Conservation (phyloP, 2,113 vertebrate species). For the Abramis brama region DNA sequence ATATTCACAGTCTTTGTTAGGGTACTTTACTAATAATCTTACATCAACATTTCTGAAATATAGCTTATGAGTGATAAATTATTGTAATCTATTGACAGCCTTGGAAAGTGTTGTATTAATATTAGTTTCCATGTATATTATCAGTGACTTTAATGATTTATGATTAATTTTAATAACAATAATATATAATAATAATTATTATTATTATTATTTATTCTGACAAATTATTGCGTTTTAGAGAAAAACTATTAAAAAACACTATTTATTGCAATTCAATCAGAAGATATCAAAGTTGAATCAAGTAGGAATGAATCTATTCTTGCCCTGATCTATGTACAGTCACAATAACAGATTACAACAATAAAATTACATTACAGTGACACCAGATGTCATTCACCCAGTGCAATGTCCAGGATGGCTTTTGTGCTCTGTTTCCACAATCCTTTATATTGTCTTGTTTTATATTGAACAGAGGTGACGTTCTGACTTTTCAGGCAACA, state of each 20-base stretch:
- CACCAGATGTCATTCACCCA: not conserved
- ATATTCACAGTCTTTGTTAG: not conserved
- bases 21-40: not conserved
- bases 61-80: not conserved
- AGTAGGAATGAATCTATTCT: not conserved
- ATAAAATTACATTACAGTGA: not conserved
- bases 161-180: not conserved
- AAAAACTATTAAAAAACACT: not conserved
- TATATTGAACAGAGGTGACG: not conserved
- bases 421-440: slow-evolving; percentile 15
- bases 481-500: not conserved
- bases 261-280: not conserved
- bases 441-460: slow-evolving; percentile 2
- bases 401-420: not conserved
- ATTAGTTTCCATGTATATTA: not conserved
- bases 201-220: not conserved
- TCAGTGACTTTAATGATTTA: not conserved
- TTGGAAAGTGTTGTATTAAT: not conserved
- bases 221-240: not conserved
- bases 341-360: slow-evolving; percentile 1
- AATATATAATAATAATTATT: too few species aligned
- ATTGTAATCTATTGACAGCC: not conserved
- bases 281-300: not conserved
- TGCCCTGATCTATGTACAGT: not conserved
- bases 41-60: not conserved